These are phyloP conservation scores for Parapsyche elsis DNA, from an alignment of 1,140 invertebrate genomes.

Conservation along the genomic window DNA sequence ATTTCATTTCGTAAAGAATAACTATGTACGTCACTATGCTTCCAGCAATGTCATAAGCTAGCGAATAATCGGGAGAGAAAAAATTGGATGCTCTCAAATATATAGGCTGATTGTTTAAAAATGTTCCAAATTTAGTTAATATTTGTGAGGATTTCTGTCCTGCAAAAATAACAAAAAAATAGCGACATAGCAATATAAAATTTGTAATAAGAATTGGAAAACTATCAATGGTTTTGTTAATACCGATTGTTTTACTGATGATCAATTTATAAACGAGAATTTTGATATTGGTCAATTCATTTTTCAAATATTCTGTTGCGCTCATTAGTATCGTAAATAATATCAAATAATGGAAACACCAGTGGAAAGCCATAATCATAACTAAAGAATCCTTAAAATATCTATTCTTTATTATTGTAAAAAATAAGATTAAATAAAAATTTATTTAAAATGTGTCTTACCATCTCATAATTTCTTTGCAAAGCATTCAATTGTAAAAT, in stretches of 20 bases:
- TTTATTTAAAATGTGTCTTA: not conserved
- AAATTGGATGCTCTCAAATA: conserved; percentile 31
- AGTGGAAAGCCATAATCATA: not conserved
- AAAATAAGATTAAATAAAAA: not conserved
- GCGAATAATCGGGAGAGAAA: conserved; percentile 13
- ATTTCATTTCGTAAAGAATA: conserved; percentile 22
- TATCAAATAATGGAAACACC: not conserved
- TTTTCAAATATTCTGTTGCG: not conserved
- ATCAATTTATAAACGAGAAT: not conserved
- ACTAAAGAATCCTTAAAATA: not conserved
- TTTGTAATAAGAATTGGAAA: not conserved
- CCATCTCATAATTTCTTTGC: not conserved
- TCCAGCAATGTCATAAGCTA: conserved; percentile 1
- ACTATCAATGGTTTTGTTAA: not conserved
- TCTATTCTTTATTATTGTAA: not conserved
- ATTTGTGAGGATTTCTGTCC: not conserved
- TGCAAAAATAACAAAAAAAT: not conserved
- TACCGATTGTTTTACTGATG: not conserved
- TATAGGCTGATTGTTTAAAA: not conserved
- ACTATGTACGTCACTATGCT: conserved; percentile 25
- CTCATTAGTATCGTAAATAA: not conserved
- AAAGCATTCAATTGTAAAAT: not conserved
- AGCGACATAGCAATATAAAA: not conserved
- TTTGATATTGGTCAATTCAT: not conserved
- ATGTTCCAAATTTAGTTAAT: not conserved